These are phyloP conservation scores for Platyura marginata DNA, from an alignment of 1,140 invertebrate species.

Conservation along the genomic window DNA sequence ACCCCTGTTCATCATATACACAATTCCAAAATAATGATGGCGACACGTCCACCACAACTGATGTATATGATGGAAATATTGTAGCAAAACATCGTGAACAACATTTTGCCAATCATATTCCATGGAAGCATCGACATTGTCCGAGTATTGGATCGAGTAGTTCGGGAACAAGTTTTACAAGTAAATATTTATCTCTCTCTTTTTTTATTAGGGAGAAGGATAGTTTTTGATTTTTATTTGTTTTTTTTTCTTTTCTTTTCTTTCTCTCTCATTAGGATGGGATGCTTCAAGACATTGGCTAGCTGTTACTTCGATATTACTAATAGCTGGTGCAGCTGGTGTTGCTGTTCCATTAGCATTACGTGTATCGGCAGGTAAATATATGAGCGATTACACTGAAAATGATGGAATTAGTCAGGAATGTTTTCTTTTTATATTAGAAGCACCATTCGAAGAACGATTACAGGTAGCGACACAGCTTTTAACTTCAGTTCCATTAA, in stretches of 20 bases:
- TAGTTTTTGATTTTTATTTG: too few relatives aligned
- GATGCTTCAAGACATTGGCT: conserved; percentile 39
- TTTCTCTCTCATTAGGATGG: conserved; percentile 24
- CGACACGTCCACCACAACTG: neutral
- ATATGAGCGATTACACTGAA: neutral
- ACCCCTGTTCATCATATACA: conserved; percentile 11
- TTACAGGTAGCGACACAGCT: conserved; percentile 37
- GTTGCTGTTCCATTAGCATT: conserved; percentile 43
- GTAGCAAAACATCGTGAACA: neutral
- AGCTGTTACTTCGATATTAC: conserved; percentile 39
- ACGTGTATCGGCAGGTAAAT: conserved; percentile 35
- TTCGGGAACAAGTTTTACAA: conserved; percentile 22
- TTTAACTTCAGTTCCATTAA: conserved; percentile 40
- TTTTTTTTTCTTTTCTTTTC: too few relatives aligned
- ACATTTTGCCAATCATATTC: conserved; percentile 10
- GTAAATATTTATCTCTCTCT: conserved; percentile 9
- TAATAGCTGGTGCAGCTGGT: conserved; percentile 42
- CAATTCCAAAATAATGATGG: conserved; percentile 8
- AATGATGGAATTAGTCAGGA: neutral
- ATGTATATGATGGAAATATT: conserved; percentile 1
- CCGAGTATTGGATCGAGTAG: conserved; percentile 14
- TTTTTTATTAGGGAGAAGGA: neutral
- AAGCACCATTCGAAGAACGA: conserved; percentile 41
- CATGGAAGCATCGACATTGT: conserved; percentile 23
- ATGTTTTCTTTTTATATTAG: conserved; percentile 5